A percentile compares a stretch with the other conserved stretches of the same genome.
Evolutionary conservation across 2,113 vertebrate genomes (phyloP).

Genomic region (Ameiurus melas): DNA sequence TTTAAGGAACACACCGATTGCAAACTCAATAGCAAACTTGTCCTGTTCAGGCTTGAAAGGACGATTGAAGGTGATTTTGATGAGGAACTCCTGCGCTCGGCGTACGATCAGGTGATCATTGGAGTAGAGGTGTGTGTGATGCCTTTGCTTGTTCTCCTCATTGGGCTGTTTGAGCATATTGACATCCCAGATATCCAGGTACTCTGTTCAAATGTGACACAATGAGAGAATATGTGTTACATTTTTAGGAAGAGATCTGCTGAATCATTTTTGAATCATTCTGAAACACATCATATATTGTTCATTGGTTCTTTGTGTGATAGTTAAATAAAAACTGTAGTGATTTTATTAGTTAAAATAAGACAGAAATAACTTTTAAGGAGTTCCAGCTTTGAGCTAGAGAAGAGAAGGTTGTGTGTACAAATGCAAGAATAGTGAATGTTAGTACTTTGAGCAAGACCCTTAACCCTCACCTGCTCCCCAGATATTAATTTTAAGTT

Average conservation of each 20-base stretch:
- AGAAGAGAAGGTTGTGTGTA: not conserved
- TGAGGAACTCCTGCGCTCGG: slow-evolving; percentile 83
- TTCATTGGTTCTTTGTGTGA: not conserved
- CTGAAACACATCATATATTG: not conserved
- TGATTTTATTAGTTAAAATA: not conserved
- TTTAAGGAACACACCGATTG: slow-evolving; percentile 81
- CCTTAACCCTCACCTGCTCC: not conserved
- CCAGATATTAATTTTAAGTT: not conserved
- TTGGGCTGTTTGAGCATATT: slow-evolving; percentile 73
- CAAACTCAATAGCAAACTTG: slow-evolving; percentile 85
- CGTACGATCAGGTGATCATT: slow-evolving; percentile 80
- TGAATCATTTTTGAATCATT: not conserved
- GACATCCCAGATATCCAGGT: slow-evolving; percentile 74
- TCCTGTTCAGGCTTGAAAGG: slow-evolving; percentile 78
- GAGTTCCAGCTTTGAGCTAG: not conserved
- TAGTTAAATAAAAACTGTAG: not conserved
- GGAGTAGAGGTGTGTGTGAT: slow-evolving; percentile 80
- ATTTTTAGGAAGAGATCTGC: not conserved
- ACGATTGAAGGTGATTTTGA: slow-evolving; percentile 83
- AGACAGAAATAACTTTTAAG: not conserved
- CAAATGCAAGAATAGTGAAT: not conserved
- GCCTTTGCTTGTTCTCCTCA: slow-evolving; percentile 79
- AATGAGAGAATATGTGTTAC: not conserved
- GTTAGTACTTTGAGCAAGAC: not conserved
- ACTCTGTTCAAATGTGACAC: slow-evolving; percentile 69